Percentiles rank a stretch among this genome's conserved stretches.
Evolutionary conservation across 2,797 vertebrate species (phyloP).

Genomic region (Tokudaia tokunoshimensis): DNA sequence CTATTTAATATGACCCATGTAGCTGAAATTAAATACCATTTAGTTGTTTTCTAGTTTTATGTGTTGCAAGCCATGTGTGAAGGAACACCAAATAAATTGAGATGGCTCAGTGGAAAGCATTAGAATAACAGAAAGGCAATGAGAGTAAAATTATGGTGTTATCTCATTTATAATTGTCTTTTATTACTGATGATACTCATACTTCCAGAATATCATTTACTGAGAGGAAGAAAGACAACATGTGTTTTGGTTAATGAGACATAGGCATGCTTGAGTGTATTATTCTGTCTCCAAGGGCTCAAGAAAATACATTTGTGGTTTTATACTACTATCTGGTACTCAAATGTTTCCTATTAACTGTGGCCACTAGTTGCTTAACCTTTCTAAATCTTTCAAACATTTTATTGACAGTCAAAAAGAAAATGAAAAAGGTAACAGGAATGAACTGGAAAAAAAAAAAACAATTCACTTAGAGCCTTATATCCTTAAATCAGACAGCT

Average conservation of each 20-base stretch:
- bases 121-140: neutral
- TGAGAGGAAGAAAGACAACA: neutral
- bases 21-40: constrained; percentile 6
- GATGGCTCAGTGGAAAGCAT: neutral
- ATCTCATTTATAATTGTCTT: neutral
- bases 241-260: constrained; percentile 72
- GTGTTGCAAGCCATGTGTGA: neutral
- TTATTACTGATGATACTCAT: neutral
- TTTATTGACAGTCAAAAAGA: constrained; percentile 45
- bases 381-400: constrained; percentile 77
- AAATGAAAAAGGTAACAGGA: neutral
- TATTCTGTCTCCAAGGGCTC: constrained; percentile 68
- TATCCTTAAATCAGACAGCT: constrained; percentile 77
- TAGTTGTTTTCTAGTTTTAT: neutral
- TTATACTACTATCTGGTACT: constrained; percentile 80
- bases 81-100: neutral
- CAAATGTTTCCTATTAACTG: constrained; percentile 72
- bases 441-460: constrained; percentile 68
- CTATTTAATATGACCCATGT: neutral
- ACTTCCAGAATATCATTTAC: constrained; percentile 6
- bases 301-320: constrained; percentile 71
- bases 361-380: constrained; percentile 73
- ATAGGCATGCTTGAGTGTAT: constrained; percentile 55
- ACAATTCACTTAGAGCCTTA: constrained; percentile 60
- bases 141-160: neutral